Evolutionary conservation across 92 coral and sea anemone genomes (phyloP).

Genomic region (Palythoa caribaeorum): DNA sequence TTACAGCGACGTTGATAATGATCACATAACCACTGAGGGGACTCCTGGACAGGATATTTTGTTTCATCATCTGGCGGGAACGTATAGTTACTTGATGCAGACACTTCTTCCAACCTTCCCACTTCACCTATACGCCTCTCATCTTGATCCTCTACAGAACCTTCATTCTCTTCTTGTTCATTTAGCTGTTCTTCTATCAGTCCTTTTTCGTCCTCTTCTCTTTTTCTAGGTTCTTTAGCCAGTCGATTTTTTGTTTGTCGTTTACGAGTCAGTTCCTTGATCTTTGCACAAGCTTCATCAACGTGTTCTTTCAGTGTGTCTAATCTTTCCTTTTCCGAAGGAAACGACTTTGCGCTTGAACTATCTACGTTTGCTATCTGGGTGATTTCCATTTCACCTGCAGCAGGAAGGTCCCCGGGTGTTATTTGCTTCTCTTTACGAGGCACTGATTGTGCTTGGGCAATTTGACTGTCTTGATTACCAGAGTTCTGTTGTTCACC

Average conservation of each 20-base stretch:
- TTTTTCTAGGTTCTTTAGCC: not conserved
- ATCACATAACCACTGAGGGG: not conserved
- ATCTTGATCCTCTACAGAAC: not conserved
- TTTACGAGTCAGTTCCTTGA: conserved; percentile 51
- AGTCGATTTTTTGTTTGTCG: conserved; percentile 9
- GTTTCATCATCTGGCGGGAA: not conserved
- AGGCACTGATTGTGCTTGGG: not conserved
- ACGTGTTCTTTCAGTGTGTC: conserved; percentile 35
- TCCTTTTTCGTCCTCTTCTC: not conserved
- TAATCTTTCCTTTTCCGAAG: not conserved
- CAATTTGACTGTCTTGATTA: not conserved
- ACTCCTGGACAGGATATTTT: not conserved
- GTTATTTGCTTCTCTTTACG: not conserved
- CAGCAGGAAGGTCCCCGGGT: not conserved
- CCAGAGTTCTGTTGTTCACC: not conserved
- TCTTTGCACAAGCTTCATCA: conserved; percentile 62
- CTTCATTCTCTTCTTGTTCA: not conserved
- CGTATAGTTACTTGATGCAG: no score
- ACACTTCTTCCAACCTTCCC: not conserved
- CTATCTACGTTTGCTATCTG: conserved; percentile 2
- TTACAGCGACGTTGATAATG: not conserved
- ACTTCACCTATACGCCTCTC: not conserved
- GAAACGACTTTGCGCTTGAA: conserved; percentile 14
- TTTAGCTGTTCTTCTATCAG: not conserved
- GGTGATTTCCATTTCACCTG: conserved; percentile 1